Base-by-base conservation (phyloP, 1,140 invertebrate species). In the Ostrea denselamellosa region DNA sequence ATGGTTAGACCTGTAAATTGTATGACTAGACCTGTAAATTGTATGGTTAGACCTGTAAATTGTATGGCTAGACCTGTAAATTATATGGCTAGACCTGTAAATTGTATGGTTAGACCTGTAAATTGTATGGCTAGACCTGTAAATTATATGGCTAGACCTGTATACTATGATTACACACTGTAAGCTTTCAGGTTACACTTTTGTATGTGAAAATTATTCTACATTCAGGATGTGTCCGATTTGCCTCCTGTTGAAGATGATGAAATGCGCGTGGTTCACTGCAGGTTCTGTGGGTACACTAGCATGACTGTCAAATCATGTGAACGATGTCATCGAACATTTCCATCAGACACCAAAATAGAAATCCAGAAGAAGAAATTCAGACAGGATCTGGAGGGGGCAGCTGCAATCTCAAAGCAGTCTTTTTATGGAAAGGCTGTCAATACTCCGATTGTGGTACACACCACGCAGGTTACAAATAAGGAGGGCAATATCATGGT, bases 261-360 rank as follows among this genome's bases (percentile, higher is more conserved):
- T 34, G 68, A 77, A 34, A 34, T 77, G 22, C 68, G 68, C 25
- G 9, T 89, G n/a, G 88, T 86, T 62, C 52, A 86, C 51, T 92
- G 92, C 85, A 90, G 88, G 53, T 90, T 84, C 54, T 92, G 92
- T 90, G 92, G 92, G 10, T 90, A 90, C 85, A 86, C 87, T 58
- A 92, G 92, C 86, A 87, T 12, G 17, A 90, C 91, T 54, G 86
- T 92, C 52, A 86, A 89, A 12, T 85, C 82, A 17, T 92, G 92
- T 89, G 90, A 90, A 65, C 83, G 92, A 22, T 92, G 92, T 85
- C 28, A 22, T 58, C 87, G 90, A 52, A 88, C 85, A 81, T 87
- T 92, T 34, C 89, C 90, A 8, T 28, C 19, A 0, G 90, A 92
- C 25, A 87, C 89, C 7, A 92, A 91, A 85, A 85, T 92, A 3